Conservation (phyloP, 2,888 invertebrate genomes). For the Dicycla oo region DNA sequence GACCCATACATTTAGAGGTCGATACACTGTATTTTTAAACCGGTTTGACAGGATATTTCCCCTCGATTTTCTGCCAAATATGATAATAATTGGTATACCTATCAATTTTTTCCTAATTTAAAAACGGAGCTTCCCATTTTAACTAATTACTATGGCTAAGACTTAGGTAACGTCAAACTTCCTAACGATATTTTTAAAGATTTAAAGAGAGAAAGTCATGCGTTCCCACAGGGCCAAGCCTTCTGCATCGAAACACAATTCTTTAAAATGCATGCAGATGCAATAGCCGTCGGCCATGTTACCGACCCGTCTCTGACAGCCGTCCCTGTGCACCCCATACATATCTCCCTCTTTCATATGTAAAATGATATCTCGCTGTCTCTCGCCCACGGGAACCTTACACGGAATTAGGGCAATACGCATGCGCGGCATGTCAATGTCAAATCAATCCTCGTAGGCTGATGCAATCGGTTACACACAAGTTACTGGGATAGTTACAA, state of each 20-base stretch:
- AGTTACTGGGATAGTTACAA: constrained; percentile 70
- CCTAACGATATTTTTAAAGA: background rate
- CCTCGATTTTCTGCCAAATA: background rate
- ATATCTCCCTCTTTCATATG: constrained; percentile 72
- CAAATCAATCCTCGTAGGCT: constrained; percentile 89
- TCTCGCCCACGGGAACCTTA: constrained; percentile 73
- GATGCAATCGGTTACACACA: constrained; percentile 83
- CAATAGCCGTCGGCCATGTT: constrained; percentile 86
- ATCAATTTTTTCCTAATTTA: background rate
- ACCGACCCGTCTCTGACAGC: constrained; percentile 75
- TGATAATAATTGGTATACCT: background rate
- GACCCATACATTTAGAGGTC: constrained; percentile 65
- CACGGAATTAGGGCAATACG: constrained; percentile 87
- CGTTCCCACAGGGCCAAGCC: constrained; percentile 66
- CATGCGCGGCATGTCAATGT: constrained; percentile 89
- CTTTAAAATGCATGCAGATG: constrained; percentile 84
- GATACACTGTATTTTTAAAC: constrained; percentile 63
- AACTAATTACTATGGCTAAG: background rate
- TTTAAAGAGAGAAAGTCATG: constrained; percentile 62
- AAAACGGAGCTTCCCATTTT: background rate
- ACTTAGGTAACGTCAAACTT: background rate
- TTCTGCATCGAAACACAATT: constrained; percentile 70
- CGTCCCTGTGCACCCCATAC: constrained; percentile 70
- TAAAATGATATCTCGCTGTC: constrained; percentile 70
- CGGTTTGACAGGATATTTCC: constrained; percentile 4